Evolutionary conservation across 2,888 invertebrate genomes (phyloP).

Genomic region (Plagodis pulveraria): DNA sequence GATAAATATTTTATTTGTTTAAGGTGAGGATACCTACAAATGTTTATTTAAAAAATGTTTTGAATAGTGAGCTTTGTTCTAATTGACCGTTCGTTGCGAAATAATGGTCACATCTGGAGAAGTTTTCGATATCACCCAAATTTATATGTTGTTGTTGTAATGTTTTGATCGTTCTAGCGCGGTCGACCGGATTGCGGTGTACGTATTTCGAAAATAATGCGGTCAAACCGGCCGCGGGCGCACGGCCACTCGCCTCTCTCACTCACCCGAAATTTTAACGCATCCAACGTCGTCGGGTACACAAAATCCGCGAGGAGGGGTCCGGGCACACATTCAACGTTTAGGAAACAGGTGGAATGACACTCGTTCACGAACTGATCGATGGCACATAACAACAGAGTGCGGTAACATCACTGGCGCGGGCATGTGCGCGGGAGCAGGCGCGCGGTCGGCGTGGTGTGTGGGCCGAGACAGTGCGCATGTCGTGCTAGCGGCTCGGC

Average conservation of each 20-base stretch:
- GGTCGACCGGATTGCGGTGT: conserved; percentile 80
- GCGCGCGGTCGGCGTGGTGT: conserved; percentile 57
- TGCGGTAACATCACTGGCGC: conserved; percentile 77
- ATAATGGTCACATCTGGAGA: conserved; percentile 48
- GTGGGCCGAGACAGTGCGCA: conserved; percentile 52
- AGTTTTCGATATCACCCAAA: conserved; percentile 56
- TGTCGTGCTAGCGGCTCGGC: conserved; percentile 65
- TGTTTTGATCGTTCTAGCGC: conserved; percentile 81
- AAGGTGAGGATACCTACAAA: conserved; percentile 29
- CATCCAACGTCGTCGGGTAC: conserved; percentile 79
- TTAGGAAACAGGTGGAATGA: conserved; percentile 74
- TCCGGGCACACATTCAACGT: conserved; percentile 60
- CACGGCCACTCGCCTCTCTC: conserved; percentile 76
- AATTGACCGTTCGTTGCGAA: conserved; percentile 40
- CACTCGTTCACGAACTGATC: conserved; percentile 73
- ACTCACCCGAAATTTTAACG: conserved; percentile 83
- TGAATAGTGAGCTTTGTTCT: conserved; percentile 24
- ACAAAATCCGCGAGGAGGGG: conserved; percentile 65
- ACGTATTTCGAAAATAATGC: conserved; percentile 84
- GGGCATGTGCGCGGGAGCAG: conserved; percentile 66
- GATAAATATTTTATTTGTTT: conserved; percentile 1
- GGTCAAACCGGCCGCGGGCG: conserved; percentile 82
- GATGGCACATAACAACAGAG: conserved; percentile 74
- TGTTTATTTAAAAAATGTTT: conserved; percentile 31
- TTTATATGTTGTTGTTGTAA: conserved; percentile 75